Evolutionary conservation across 2,888 invertebrate genomes (phyloP).

Genomic region (Hoplodrina ambigua): DNA sequence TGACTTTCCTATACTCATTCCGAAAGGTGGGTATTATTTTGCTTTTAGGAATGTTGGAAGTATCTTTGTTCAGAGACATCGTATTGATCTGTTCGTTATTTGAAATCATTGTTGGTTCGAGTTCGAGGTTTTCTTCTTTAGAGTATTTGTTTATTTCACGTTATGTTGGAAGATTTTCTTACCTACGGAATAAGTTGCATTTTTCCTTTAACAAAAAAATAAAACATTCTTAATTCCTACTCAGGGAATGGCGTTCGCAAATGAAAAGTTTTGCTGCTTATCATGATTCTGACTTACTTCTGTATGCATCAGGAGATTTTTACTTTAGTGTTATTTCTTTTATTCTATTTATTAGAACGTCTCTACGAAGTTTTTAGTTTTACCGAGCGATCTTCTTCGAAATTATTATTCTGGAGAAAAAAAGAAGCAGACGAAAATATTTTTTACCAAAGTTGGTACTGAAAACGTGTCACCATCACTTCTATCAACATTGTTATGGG

Average conservation of each 20-base stretch:
- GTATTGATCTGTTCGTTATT: background rate
- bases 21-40: constrained; percentile 11
- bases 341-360: background rate
- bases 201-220: background rate
- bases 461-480: constrained; percentile 19
- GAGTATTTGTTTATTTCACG: background rate
- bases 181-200: background rate
- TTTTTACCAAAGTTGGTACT: constrained; percentile 14
- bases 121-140: background rate
- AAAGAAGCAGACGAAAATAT: background rate
- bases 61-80: background rate
- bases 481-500: constrained; percentile 39
- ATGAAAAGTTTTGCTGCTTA: background rate
- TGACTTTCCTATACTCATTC: constrained; percentile 32
- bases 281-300: background rate
- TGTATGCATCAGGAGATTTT: background rate
- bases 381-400: background rate
- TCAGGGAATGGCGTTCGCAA: background rate
- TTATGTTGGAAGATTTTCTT: background rate
- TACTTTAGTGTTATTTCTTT: background rate
- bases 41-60: constrained; percentile 1
- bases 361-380: background rate
- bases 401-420: background rate
- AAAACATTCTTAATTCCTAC: too few relatives aligned
- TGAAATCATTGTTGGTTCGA: background rate